Evolutionary conservation across 2,113 vertebrate species (phyloP).

Genomic region (Perca fluviatilis): DNA sequence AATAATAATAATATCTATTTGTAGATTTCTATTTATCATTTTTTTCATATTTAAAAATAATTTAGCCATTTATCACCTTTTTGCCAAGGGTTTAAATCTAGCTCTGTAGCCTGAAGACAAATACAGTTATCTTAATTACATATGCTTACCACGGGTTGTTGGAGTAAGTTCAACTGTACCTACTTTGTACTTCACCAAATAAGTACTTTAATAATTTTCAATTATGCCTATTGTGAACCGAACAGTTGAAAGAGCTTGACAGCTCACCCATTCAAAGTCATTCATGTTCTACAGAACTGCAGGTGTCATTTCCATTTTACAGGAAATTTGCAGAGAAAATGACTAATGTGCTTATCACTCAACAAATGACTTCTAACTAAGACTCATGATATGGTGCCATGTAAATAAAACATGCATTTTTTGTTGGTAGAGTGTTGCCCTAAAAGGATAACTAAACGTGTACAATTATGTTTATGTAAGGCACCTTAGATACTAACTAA

Average conservation of each 20-base stretch:
- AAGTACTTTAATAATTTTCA: background rate
- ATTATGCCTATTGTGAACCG: background rate
- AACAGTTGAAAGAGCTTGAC: background rate
- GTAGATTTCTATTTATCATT: background rate
- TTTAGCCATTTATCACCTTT: background rate
- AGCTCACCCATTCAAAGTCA: background rate
- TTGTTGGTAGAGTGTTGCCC: background rate
- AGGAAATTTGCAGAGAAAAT: background rate
- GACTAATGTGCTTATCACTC: background rate
- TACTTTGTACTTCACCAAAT: background rate
- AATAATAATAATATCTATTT: too few relatives aligned
- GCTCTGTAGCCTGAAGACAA: too few relatives aligned
- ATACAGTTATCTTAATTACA: background rate
- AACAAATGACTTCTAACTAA: background rate
- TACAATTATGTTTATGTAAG: background rate
- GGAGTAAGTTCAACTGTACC: background rate
- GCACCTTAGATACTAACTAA: background rate
- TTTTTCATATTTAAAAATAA: background rate
- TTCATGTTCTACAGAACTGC: background rate
- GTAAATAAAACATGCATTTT: background rate
- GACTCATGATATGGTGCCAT: background rate
- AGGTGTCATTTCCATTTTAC: background rate
- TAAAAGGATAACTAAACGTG: background rate
- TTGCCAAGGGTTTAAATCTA: background rate
- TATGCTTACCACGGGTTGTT: background rate